Conservation (phyloP, 2,113 vertebrate genomes). For the Hiodon alosoides region DNA sequence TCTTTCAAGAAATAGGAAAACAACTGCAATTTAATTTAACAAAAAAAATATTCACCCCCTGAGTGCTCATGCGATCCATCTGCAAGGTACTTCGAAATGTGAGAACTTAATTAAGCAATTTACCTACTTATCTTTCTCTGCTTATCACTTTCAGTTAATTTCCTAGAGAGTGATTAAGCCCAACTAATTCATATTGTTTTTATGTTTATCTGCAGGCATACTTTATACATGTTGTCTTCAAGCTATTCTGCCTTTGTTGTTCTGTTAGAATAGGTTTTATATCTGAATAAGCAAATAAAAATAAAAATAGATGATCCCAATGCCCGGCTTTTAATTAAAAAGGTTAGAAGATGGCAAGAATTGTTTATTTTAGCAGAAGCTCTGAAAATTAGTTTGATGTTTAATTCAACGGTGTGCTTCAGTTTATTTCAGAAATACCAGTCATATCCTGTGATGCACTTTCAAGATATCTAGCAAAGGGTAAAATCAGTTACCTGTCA, state of each 20-base stretch:
- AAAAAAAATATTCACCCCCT: neutral
- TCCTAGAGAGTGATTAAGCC: neutral
- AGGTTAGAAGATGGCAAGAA: slow-evolving; percentile 13
- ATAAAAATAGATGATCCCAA: slow-evolving; percentile 58
- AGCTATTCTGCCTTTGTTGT: slow-evolving; percentile 32
- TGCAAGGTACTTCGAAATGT: neutral
- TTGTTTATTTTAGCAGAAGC: slow-evolving; percentile 11
- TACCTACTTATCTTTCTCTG: neutral
- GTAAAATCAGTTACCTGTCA: slow-evolving; percentile 50
- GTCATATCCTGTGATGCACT: slow-evolving; percentile 16
- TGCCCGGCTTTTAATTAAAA: slow-evolving; percentile 39
- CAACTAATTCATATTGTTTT: neutral
- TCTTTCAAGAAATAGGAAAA: neutral
- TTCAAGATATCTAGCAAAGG: slow-evolving; percentile 36
- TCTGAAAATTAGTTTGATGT: slow-evolving; percentile 16
- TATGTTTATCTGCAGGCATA: neutral
- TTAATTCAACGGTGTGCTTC: slow-evolving; percentile 24
- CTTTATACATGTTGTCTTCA: neutral
- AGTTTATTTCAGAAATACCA: slow-evolving; percentile 10
- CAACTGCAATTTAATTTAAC: neutral
- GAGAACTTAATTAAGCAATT: slow-evolving; percentile 1
- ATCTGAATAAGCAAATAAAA: slow-evolving; percentile 27
- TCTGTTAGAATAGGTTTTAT: neutral
- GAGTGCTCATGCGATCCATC: neutral
- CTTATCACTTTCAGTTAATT: slow-evolving; percentile 7